Base-by-base conservation (phyloP, 2,113 vertebrate species). In the Plotosus lineatus region DNA sequence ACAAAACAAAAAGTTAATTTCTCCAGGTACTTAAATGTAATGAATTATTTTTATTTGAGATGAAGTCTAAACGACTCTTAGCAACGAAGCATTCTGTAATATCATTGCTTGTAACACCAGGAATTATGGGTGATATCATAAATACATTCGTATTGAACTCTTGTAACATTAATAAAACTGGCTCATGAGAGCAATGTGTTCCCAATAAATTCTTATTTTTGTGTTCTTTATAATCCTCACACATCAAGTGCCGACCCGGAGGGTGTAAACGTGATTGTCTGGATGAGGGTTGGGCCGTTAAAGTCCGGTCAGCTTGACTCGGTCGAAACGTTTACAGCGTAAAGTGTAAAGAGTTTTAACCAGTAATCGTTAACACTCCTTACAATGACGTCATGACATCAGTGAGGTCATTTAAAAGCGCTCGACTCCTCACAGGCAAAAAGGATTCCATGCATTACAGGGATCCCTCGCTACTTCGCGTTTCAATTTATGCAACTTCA, bases 1-100 rank as follows among this genome's bases (percentile, higher is more conserved):
- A 75, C 69, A 72, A 82, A 44, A 23, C 78, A 31, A 69, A 69
- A 68, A 12, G 9, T 31, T 0, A 28, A 71, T 46, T 42, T 17
- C 38, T 26, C 23, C 21, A 11, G 23, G 5, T 6, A 28, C 28
- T 17, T 1, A 17, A 71, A 46, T 8, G 0, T 44, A 66, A 66
- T 40, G 7, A 40, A 66, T 38, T 0, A 4, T 4, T 65, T 9
- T 21, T 5, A 38, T 65, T 65, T 51, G 17, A 21, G 50, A 6
- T 19, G 21, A 51, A 19, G 19, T 50, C 7, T 6, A 55, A 28
- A 36, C 14, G n/a, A n/a, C n/a, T n/a, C n/a, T n/a, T n/a, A 36
- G 15, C 53, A 55, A n/a, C 53, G 23, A 3, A 17, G 31, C 28
- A 28, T 56, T 56, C 4, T 12, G 10, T 3, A 12, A 23, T 31